Evolutionary conservation across 2,888 invertebrate genomes (phyloP).

Genomic region (Antheraea yamamai): DNA sequence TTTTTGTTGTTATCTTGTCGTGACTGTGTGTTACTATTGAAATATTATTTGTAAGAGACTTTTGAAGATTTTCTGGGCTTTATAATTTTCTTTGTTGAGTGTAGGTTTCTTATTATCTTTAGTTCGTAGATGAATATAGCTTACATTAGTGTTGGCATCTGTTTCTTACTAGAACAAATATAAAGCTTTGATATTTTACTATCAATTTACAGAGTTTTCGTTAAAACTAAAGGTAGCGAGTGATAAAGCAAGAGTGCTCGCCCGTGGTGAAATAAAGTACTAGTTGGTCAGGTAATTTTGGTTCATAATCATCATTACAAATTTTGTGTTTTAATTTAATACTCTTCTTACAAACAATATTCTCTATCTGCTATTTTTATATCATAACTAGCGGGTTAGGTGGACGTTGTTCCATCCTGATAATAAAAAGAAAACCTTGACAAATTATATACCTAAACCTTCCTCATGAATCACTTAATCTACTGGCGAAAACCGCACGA

Average conservation of each 20-base stretch:
- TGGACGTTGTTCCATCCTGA: no score
- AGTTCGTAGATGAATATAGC: neutral
- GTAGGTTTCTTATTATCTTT: neutral
- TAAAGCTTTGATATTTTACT: slow-evolving; percentile 22
- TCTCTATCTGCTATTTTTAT: neutral
- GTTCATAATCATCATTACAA: slow-evolving; percentile 9
- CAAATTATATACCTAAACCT: no score
- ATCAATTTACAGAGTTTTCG: slow-evolving; percentile 27
- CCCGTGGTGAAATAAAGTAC: slow-evolving; percentile 30
- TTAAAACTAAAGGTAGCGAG: slow-evolving; percentile 34
- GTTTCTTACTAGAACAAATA: neutral
- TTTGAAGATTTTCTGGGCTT: neutral
- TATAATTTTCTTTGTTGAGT: neutral
- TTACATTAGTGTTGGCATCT: neutral
- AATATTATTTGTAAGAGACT: neutral
- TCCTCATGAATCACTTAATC: no score
- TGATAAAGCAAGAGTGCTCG: slow-evolving; percentile 41
- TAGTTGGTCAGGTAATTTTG: slow-evolving; percentile 4
- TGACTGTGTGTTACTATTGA: neutral
- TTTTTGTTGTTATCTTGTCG: neutral
- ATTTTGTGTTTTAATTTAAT: neutral
- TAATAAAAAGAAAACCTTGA: no score
- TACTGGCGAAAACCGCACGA: no score
- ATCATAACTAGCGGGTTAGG: no score
- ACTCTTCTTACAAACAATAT: neutral